Percentiles rank a stretch among this genome's conserved stretches.
phyloP scores from a whole-genome alignment of 2,797 vertebrate species.

The Sebastolobus altivelis region DNA sequence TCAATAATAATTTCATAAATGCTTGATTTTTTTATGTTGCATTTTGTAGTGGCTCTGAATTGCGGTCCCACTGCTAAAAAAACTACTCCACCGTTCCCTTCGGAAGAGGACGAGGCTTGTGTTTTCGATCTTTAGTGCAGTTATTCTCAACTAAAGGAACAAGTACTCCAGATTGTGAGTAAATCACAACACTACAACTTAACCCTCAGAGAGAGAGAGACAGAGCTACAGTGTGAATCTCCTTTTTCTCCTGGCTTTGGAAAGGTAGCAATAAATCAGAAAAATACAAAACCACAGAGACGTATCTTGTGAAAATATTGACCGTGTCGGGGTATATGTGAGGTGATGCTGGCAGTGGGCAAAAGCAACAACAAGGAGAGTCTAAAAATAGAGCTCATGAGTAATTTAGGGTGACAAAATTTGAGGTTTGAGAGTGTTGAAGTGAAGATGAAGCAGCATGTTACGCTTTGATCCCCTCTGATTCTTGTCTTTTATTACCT shows the following conservation, averaged over 20 bases:
- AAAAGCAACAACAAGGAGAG: background rate
- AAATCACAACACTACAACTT: background rate
- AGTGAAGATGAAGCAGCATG: conserved; percentile 45
- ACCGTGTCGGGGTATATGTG: background rate
- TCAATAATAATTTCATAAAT: background rate
- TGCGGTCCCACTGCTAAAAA: background rate
- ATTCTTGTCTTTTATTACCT: conserved; percentile 31
- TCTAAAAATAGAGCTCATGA: conserved; percentile 26
- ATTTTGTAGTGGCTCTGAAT: background rate
- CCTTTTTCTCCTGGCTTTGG: background rate
- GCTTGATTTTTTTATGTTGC: background rate
- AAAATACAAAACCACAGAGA: background rate
- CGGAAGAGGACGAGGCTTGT: background rate
- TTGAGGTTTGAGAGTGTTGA: conserved; percentile 13
- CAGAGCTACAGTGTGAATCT: background rate
- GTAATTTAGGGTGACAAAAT: conserved; percentile 36
- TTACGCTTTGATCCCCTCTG: conserved; percentile 39
- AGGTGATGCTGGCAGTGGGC: background rate
- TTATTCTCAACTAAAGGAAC: background rate
- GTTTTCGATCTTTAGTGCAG: background rate
- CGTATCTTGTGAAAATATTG: background rate
- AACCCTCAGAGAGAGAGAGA: background rate
- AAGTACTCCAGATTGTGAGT: background rate
- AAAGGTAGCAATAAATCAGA: conserved; percentile 7
- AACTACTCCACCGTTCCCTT: background rate